phyloP scores from a whole-genome alignment of 1,140 invertebrate genomes.

The Dendroctonus valens region DNA sequence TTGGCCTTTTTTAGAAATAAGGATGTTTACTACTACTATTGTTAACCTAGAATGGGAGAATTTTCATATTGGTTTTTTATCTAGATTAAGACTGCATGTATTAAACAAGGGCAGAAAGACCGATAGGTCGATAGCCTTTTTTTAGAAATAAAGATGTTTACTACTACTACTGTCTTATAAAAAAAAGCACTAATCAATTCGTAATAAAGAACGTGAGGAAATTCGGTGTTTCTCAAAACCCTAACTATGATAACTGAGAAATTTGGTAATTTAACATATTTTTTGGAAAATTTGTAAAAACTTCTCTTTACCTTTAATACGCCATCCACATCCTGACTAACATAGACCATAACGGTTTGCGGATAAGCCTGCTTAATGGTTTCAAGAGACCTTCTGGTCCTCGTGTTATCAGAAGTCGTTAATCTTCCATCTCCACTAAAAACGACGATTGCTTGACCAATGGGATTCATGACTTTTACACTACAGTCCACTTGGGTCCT shows the following conservation, averaged over 20 bases:
- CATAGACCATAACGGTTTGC: conserved; percentile 36
- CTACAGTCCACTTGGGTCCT: conserved; percentile 36
- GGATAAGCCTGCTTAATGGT: conserved; percentile 39
- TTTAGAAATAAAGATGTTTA: no score
- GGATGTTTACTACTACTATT: no score
- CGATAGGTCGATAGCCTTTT: no score
- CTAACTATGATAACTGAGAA: not conserved
- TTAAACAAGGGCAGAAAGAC: no score
- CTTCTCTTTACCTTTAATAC: conserved; percentile 10
- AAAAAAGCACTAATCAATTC: no score
- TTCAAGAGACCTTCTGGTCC: conserved; percentile 27
- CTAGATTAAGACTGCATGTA: no score
- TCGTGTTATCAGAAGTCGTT: conserved; percentile 32
- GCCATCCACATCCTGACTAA: conserved; percentile 28
- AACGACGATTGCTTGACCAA: conserved; percentile 37
- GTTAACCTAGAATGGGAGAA: no score
- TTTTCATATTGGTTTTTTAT: no score
- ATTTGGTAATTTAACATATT: not conserved
- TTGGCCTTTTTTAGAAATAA: no score
- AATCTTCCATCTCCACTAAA: conserved; percentile 35
- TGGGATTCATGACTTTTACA: conserved; percentile 22
- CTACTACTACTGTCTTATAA: not conserved
- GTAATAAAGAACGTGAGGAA: no score
- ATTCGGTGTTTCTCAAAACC: no score
- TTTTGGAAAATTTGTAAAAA: not conserved